These are phyloP conservation scores for Microctonus hyperodae DNA, from an alignment of 2,888 invertebrate species.

Conservation along the genomic window DNA sequence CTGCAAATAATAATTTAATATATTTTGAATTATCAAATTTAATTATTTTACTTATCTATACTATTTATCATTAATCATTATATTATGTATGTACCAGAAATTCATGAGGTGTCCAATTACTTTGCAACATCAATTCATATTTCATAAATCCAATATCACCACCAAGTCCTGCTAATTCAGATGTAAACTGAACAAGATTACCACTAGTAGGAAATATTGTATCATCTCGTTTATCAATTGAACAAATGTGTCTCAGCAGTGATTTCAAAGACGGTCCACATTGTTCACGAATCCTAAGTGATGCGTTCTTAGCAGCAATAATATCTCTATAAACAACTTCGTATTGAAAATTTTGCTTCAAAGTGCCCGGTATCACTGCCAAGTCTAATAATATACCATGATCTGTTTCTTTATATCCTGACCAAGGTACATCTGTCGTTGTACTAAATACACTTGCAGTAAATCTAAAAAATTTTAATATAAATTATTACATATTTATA, in stretches of 20 bases:
- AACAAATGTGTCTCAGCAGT: conserved; percentile 79
- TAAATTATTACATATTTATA: background rate
- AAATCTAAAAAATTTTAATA: conserved; percentile 65
- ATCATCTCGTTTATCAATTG: conserved; percentile 82
- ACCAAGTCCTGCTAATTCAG: conserved; percentile 88
- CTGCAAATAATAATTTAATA: conserved; percentile 61
- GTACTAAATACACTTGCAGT: conserved; percentile 79
- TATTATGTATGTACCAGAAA: conserved; percentile 65
- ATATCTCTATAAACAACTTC: conserved; percentile 86
- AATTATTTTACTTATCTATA: conserved; percentile 13
- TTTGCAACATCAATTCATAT: conserved; percentile 78
- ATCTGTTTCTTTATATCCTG: conserved; percentile 82
- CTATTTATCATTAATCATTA: conserved; percentile 11
- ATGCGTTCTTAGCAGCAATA: conserved; percentile 74
- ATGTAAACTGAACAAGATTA: conserved; percentile 73
- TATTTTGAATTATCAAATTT: background rate
- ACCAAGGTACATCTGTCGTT: conserved; percentile 79
- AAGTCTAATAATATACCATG: conserved; percentile 81
- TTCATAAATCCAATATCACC: conserved; percentile 92
- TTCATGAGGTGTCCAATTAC: conserved; percentile 71
- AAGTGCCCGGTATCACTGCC: conserved; percentile 70
- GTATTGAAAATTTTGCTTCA: conserved; percentile 87
- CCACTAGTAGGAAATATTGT: conserved; percentile 82
- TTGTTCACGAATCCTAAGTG: conserved; percentile 88
- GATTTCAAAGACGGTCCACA: conserved; percentile 92